Conservation (phyloP, 2,888 invertebrate species). For the Portevinia maculata region DNA sequence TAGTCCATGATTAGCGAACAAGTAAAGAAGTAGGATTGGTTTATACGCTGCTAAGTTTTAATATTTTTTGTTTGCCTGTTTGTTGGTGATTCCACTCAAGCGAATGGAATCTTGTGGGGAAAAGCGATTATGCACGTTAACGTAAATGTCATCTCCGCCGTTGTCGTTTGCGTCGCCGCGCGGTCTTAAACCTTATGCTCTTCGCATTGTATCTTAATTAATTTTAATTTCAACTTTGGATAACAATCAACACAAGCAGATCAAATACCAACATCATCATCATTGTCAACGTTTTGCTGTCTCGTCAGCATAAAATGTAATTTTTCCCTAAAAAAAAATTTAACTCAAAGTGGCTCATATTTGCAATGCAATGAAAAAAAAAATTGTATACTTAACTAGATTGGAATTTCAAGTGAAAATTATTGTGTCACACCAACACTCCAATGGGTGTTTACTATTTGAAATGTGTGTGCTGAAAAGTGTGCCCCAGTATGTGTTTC, state of each 20-base stretch:
- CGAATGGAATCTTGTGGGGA: constrained; percentile 64
- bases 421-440: constrained; percentile 74
- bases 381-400: constrained; percentile 72
- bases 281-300: constrained; percentile 15
- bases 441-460: constrained; percentile 63
- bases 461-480: constrained; percentile 47
- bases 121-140: constrained; percentile 63
- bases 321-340: constrained; percentile 13
- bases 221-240: constrained; percentile 47
- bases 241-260: constrained; percentile 51
- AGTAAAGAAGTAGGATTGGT: constrained; percentile 62
- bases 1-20: constrained; percentile 71
- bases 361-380: constrained; percentile 63
- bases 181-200: constrained; percentile 50
- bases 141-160: constrained; percentile 54
- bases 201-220: constrained; percentile 26
- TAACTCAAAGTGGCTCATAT: constrained; percentile 39
- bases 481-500: constrained; percentile 22
- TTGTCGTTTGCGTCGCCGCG: constrained; percentile 69
- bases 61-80: constrained; percentile 23
- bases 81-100: constrained; percentile 42
- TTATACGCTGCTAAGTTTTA: constrained; percentile 41
- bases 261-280: constrained; percentile 32
- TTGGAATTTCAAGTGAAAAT: constrained; percentile 74
- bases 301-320: constrained; percentile 63